Evolutionary conservation across 2,888 invertebrate species (phyloP).

Genomic region (Panorpa germanica): DNA sequence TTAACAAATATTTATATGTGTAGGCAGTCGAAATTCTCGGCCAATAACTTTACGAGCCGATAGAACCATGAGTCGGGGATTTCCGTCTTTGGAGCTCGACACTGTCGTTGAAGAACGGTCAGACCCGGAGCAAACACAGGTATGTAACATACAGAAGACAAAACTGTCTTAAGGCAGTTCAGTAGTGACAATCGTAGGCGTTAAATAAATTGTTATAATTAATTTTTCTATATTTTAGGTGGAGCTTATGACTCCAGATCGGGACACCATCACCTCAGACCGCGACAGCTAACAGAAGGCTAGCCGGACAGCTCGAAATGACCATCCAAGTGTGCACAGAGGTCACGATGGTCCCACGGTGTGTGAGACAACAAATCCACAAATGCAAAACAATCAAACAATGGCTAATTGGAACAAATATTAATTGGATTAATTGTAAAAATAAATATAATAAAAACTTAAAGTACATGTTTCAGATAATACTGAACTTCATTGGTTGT

Average conservation of each 20-base stretch:
- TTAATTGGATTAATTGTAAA: too few relatives aligned
- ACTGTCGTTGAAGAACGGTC: constrained; percentile 71
- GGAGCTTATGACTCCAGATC: constrained; percentile 28
- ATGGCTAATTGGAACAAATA: too few relatives aligned
- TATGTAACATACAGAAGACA: constrained; percentile 13
- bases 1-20: constrained; percentile 6
- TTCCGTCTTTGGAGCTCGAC: constrained; percentile 60
- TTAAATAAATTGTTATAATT: constrained; percentile 10
- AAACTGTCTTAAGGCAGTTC: not conserved
- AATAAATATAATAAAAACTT: too few relatives aligned
- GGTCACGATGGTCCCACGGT: too few relatives aligned
- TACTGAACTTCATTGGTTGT: too few relatives aligned
- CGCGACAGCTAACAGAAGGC: too few relatives aligned
- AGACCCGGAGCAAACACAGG: constrained; percentile 52
- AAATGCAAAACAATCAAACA: too few relatives aligned
- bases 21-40: constrained; percentile 33
- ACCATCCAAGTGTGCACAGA: too few relatives aligned
- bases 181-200: constrained; percentile 9
- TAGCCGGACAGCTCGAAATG: constrained; percentile 16
- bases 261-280: too few relatives aligned
- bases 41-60: constrained; percentile 41
- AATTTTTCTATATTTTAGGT: constrained; percentile 18
- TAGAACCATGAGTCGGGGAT: constrained; percentile 49
- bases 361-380: too few relatives aligned
- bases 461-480: too few relatives aligned